phyloP scores from a whole-genome alignment of 2,888 invertebrate genomes.

The Meloe dianella region DNA sequence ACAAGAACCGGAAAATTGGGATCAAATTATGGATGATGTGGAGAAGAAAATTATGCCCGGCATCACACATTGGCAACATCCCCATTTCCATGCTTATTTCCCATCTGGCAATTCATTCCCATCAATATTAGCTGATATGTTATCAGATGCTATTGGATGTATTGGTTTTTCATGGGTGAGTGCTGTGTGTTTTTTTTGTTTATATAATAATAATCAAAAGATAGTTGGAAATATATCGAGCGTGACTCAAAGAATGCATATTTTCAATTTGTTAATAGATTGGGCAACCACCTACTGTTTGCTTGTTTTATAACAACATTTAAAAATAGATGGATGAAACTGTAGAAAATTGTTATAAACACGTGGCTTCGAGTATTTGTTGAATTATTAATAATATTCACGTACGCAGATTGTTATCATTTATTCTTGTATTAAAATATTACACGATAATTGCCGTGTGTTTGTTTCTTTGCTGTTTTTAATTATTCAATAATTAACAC shows the following conservation, averaged over 20 bases:
- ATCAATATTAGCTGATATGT: slow-evolving; percentile 96
- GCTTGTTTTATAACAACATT: not conserved
- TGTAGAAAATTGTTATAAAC: not conserved
- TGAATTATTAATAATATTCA: not conserved
- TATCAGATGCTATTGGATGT: slow-evolving; percentile 94
- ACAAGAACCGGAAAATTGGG: slow-evolving; percentile 82
- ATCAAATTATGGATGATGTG: slow-evolving; percentile 86
- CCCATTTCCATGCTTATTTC: slow-evolving; percentile 98
- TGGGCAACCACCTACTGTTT: not conserved
- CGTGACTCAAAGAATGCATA: not conserved
- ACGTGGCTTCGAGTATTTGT: not conserved
- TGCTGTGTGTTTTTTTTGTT: no score
- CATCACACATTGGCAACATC: slow-evolving; percentile 99
- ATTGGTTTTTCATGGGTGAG: slow-evolving; percentile 98
- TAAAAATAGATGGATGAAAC: not conserved
- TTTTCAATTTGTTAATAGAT: not conserved
- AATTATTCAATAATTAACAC: not conserved
- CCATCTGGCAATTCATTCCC: slow-evolving; percentile 97
- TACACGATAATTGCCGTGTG: not conserved
- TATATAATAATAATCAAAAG: no score
- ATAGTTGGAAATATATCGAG: no score
- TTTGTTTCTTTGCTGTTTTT: no score
- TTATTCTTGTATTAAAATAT: not conserved
- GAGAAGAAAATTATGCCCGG: slow-evolving; percentile 94
- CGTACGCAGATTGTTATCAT: not conserved